These are phyloP conservation scores for Drosophila austrosaltans DNA, from an alignment of 2,888 invertebrate species.

Conservation along the genomic window DNA sequence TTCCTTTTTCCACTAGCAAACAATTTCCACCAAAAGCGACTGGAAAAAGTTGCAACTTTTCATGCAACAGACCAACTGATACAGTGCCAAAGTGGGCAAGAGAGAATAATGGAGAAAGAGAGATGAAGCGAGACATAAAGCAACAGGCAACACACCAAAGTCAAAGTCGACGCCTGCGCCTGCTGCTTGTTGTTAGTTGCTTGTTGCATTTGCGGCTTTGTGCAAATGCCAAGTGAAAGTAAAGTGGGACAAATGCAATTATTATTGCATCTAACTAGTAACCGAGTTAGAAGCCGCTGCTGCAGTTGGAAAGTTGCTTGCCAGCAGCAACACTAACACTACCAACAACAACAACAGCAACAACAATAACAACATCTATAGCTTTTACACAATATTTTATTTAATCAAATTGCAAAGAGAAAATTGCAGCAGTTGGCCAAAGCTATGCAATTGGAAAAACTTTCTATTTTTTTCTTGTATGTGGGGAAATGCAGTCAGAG, in stretches of 20 bases:
- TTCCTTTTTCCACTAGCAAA: slow-evolving; percentile 70
- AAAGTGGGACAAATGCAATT: slow-evolving; percentile 82
- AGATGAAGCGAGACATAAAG: slow-evolving; percentile 27
- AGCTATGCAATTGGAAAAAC: slow-evolving; percentile 66
- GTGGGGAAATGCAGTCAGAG: slow-evolving; percentile 57
- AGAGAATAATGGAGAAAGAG: slow-evolving; percentile 21
- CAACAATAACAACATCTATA: slow-evolving; percentile 23
- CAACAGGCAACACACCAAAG: slow-evolving; percentile 50
- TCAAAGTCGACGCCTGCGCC: slow-evolving; percentile 61
- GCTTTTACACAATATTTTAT: slow-evolving; percentile 81
- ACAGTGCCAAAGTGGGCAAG: slow-evolving; percentile 3
- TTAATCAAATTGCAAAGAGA: slow-evolving; percentile 80
- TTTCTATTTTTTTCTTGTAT: slow-evolving; percentile 69
- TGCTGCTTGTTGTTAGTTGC: slow-evolving; percentile 27
- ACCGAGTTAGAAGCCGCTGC: slow-evolving; percentile 75
- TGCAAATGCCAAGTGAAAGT: slow-evolving; percentile 77
- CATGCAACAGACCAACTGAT: slow-evolving; percentile 58
- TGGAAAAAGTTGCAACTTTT: slow-evolving; percentile 74
- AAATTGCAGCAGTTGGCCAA: slow-evolving; percentile 74
- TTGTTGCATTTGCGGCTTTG: slow-evolving; percentile 51
- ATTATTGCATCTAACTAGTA: slow-evolving; percentile 77
- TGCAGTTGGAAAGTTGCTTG: slow-evolving; percentile 68
- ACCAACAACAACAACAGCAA: slow-evolving; percentile 38
- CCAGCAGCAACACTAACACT: slow-evolving; percentile 33
- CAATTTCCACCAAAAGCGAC: slow-evolving; percentile 63